Evolutionary conservation across 2,888 invertebrate genomes (phyloP).

Genomic region (Lagria hirta): DNA sequence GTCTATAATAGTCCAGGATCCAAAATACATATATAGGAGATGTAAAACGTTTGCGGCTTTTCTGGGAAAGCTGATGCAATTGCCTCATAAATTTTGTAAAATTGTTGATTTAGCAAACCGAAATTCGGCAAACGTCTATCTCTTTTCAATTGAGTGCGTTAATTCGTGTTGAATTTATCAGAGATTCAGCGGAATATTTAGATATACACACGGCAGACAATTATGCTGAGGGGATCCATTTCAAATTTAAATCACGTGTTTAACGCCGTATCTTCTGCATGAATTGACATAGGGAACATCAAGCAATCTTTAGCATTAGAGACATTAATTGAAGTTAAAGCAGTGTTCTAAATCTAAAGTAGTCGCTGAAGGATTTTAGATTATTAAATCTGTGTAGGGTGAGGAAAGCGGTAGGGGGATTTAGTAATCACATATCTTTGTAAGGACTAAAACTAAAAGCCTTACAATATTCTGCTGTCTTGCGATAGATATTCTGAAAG

Average conservation of each 20-base stretch:
- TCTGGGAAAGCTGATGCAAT: too few relatives aligned
- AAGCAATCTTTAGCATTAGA: constrained; percentile 21
- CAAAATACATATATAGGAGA: too few relatives aligned
- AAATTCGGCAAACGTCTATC: constrained; percentile 11
- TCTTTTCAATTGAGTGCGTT: constrained; percentile 20
- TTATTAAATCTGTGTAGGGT: too few relatives aligned
- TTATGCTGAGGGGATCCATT: constrained; percentile 22
- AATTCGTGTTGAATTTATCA: constrained; percentile 19
- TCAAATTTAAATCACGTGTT: constrained; percentile 27
- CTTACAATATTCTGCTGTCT: too few relatives aligned
- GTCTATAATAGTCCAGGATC: too few relatives aligned
- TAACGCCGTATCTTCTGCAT: constrained; percentile 23
- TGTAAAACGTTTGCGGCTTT: too few relatives aligned
- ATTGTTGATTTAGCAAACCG: constrained; percentile 14
- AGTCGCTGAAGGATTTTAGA: constrained; percentile 27
- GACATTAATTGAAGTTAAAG: constrained; percentile 26
- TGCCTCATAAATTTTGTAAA: constrained; percentile 10
- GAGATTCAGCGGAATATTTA: constrained; percentile 23
- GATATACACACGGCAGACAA: constrained; percentile 25
- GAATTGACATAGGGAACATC: constrained; percentile 19
- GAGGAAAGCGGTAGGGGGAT: too few relatives aligned
- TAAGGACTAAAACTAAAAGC: too few relatives aligned
- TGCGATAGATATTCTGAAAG: too few relatives aligned
- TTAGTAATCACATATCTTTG: too few relatives aligned
- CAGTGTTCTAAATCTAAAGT: constrained; percentile 16